Conservation (phyloP, 2,888 invertebrate species). For the Sphaerophoria rueppellii region DNA sequence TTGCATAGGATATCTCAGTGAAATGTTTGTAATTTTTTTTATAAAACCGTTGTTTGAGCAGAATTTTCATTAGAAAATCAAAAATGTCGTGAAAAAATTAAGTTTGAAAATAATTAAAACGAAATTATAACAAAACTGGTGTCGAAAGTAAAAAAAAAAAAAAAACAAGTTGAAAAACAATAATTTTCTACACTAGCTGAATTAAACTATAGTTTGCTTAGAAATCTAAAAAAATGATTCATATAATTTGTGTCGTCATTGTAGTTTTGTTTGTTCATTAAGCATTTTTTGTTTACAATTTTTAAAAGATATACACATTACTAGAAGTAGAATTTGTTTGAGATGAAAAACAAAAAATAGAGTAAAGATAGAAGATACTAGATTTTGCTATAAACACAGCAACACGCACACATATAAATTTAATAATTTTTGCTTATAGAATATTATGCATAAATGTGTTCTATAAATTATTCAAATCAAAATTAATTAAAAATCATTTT, state of each 20-base stretch:
- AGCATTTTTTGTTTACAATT: slow-evolving; percentile 52
- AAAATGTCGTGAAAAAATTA: slow-evolving; percentile 39
- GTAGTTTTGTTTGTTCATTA: slow-evolving; percentile 55
- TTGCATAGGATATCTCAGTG: slow-evolving; percentile 72
- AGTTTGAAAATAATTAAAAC: slow-evolving; percentile 56
- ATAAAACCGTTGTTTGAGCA: slow-evolving; percentile 44
- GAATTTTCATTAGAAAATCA: slow-evolving; percentile 39
- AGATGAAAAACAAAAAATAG: slow-evolving; percentile 13
- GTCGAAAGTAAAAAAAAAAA: slow-evolving; percentile 19
- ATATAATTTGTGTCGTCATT: slow-evolving; percentile 23
- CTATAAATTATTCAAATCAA: slow-evolving; percentile 58
- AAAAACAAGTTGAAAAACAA: slow-evolving; percentile 45
- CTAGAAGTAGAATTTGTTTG: slow-evolving; percentile 22
- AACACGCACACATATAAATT: slow-evolving; percentile 60
- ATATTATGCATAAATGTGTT: slow-evolving; percentile 10
- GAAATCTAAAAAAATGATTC: slow-evolving; percentile 47
- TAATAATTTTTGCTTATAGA: slow-evolving; percentile 26
- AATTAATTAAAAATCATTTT: slow-evolving; percentile 25
- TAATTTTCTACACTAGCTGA: slow-evolving; percentile 56
- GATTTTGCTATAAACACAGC: slow-evolving; percentile 61
- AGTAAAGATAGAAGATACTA: slow-evolving; percentile 60
- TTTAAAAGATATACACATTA: slow-evolving; percentile 36
- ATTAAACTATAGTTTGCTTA: slow-evolving; percentile 53
- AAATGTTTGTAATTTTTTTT: slow-evolving; percentile 41
- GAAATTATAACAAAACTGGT: slow-evolving; percentile 32